Conservation (phyloP, 2,888 invertebrate genomes). For the Thecophora atra region DNA sequence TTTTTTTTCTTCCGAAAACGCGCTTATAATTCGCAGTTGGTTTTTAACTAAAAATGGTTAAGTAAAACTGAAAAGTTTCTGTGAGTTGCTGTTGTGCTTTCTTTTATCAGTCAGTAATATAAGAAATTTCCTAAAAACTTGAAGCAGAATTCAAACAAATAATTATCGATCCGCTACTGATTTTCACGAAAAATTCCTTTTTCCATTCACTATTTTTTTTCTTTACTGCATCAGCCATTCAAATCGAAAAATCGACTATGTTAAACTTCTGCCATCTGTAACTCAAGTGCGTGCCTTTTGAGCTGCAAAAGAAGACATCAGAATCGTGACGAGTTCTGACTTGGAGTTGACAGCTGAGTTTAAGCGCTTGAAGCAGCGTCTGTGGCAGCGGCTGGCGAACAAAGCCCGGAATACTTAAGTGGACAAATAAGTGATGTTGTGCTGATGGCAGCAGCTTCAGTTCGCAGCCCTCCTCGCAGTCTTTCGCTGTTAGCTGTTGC, state of each 20-base stretch:
- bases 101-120: no score
- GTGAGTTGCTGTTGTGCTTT: no score
- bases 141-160: no score
- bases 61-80: no score
- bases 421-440: conserved; percentile 1
- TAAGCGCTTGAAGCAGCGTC: background rate
- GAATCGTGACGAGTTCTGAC: conserved; percentile 12
- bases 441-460: background rate
- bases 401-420: conserved; percentile 10
- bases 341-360: conserved; percentile 4
- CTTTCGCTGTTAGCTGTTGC: background rate
- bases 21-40: no score
- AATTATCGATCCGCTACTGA: no score
- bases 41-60: no score
- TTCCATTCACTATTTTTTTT: background rate
- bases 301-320: conserved; percentile 3
- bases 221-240: background rate
- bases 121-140: no score
- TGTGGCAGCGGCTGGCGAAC: background rate
- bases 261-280: background rate
- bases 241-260: background rate
- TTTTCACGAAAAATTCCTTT: no score
- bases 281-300: background rate
- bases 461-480: background rate
- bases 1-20: no score